phyloP scores from a whole-genome alignment of 1,140 invertebrate species.

The Heliconius hermathena region DNA sequence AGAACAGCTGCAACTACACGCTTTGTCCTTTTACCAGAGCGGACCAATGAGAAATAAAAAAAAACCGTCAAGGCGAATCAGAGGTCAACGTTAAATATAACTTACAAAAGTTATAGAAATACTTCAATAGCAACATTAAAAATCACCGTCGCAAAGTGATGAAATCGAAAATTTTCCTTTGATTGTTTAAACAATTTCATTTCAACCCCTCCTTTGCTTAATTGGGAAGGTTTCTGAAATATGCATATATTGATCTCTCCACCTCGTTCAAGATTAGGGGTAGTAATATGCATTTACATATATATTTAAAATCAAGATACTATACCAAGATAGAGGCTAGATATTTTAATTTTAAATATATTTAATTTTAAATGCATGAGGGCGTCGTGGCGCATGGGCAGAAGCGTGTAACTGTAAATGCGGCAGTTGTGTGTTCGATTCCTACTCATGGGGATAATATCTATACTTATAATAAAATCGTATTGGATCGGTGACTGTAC shows the following conservation, averaged over 20 bases:
- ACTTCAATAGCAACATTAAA: conserved; percentile 47
- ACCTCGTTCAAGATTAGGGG: not conserved
- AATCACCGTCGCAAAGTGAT: conserved; percentile 46
- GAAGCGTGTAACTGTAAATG: not conserved
- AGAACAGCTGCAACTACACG: no score
- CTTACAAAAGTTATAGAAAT: no score
- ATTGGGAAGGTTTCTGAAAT: conserved; percentile 24
- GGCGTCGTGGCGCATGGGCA: not conserved
- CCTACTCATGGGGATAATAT: not conserved
- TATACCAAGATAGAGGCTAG: not conserved
- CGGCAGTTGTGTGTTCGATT: not conserved
- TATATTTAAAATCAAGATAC: not conserved
- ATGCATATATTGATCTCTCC: conserved; percentile 1
- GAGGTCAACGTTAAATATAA: no score
- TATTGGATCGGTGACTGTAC: no score
- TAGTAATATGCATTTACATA: not conserved
- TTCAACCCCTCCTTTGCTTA: conserved; percentile 31
- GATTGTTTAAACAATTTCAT: conserved; percentile 47
- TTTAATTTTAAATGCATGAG: not conserved
- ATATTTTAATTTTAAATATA: not conserved
- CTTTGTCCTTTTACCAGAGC: no score
- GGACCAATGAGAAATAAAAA: no score
- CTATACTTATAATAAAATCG: no score
- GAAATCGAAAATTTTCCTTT: conserved; percentile 49
- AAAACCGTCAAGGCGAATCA: no score